These are phyloP conservation scores for Gadopsis bispinosus DNA, from an alignment of 2,797 vertebrate species.

Conservation along the genomic window DNA sequence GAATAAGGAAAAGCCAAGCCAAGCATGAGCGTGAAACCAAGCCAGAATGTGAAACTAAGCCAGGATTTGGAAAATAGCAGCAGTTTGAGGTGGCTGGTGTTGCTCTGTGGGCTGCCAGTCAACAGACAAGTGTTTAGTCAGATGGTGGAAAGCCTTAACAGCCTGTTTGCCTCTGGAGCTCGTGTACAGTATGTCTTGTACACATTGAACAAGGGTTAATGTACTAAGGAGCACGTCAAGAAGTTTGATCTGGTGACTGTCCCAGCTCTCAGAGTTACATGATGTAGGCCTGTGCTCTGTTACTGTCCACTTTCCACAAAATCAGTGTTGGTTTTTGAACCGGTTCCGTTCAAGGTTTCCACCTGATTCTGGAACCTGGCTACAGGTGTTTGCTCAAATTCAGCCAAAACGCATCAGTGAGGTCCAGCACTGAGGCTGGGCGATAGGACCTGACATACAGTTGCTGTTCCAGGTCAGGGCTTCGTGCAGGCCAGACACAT, in stretches of 20 bases:
- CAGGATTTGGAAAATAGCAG: slow-evolving; percentile 50
- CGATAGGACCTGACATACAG: not conserved
- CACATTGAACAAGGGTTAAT: slow-evolving; percentile 52
- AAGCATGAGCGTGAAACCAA: slow-evolving; percentile 54
- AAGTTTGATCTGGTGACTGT: slow-evolving; percentile 26
- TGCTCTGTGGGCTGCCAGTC: slow-evolving; percentile 33
- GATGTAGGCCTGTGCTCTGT: slow-evolving; percentile 2
- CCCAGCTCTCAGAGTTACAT: slow-evolving; percentile 21
- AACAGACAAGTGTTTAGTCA: slow-evolving; percentile 28
- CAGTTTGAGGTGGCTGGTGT: slow-evolving; percentile 31
- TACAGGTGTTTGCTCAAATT: slow-evolving; percentile 1
- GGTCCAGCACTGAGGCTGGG: not conserved
- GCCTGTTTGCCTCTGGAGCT: slow-evolving; percentile 50
- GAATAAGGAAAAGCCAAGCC: slow-evolving; percentile 51
- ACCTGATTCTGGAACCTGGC: slow-evolving; percentile 1
- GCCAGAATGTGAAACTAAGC: slow-evolving; percentile 33
- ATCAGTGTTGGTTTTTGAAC: no score
- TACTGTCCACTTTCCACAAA: not conserved
- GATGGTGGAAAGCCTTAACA: slow-evolving; percentile 62
- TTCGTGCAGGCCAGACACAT: not conserved
- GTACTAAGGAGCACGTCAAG: slow-evolving; percentile 51
- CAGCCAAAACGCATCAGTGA: not conserved
- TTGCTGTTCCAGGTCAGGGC: not conserved
- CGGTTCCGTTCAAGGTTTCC: not conserved
- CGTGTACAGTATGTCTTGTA: slow-evolving; percentile 50